Evolutionary conservation across 2,888 invertebrate genomes (phyloP).

Genomic region (Amphiduros pacificus): DNA sequence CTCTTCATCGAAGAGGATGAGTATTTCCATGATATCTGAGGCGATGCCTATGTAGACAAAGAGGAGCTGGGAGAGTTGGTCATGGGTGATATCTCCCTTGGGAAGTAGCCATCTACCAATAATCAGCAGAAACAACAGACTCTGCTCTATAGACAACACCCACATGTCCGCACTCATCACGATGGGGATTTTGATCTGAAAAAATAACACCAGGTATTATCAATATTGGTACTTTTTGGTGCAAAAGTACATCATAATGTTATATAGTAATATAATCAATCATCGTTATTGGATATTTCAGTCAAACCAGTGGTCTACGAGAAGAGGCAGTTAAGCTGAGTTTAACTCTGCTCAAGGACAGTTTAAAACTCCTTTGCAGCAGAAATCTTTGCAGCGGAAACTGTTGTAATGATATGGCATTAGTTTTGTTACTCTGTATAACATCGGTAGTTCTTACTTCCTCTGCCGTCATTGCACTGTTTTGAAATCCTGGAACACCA

Average conservation of each 20-base stretch:
- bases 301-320: no score
- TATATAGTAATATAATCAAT: neutral
- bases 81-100: constrained; percentile 48
- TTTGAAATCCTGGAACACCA: no score
- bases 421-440: no score
- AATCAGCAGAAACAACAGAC: constrained; percentile 44
- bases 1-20: constrained; percentile 43
- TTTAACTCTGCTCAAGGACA: no score
- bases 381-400: no score
- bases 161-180: constrained; percentile 36
- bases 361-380: no score
- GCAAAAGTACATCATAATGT: neutral
- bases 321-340: no score
- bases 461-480: no score
- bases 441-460: no score
- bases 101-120: constrained; percentile 51
- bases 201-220: constrained; percentile 2
- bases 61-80: constrained; percentile 58
- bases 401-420: no score
- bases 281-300: no score
- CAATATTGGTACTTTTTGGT: no score
- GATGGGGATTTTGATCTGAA: constrained; percentile 32
- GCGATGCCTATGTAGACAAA: constrained; percentile 59
- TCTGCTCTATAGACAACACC: constrained; percentile 45
- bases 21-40: constrained; percentile 49